phyloP scores from a whole-genome alignment of 2,113 vertebrate species.

The Engystomops pustulosus region DNA sequence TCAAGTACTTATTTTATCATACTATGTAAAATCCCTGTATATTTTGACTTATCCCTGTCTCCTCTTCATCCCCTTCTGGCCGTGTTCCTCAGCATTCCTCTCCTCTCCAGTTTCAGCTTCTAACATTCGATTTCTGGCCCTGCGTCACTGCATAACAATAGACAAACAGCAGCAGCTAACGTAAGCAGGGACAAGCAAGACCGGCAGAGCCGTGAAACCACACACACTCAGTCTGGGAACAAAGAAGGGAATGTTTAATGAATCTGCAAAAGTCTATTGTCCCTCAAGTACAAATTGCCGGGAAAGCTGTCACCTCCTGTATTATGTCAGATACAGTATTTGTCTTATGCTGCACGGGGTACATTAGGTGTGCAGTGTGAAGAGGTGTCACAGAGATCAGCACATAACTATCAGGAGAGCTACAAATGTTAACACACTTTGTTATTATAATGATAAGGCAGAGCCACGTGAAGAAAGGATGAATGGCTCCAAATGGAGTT shows the following conservation, averaged over 20 bases:
- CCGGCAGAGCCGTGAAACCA: background rate
- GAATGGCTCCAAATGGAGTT: background rate
- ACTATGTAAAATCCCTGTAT: slow-evolving; percentile 4
- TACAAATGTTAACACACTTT: no score
- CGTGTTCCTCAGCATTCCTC: background rate
- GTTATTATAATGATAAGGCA: no score
- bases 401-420: no score
- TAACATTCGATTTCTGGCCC: slow-evolving; percentile 29
- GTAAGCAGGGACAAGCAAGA: slow-evolving; percentile 36
- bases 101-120: slow-evolving; percentile 29
- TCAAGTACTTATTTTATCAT: background rate
- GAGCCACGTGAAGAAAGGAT: background rate
- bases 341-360: background rate
- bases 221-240: background rate
- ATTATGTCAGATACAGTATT: background rate
- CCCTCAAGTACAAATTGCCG: background rate
- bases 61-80: slow-evolving; percentile 4
- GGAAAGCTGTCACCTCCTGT: background rate
- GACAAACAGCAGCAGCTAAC: slow-evolving; percentile 37
- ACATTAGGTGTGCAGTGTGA: background rate
- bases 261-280: background rate
- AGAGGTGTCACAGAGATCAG: background rate
- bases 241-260: slow-evolving; percentile 20
- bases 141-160: slow-evolving; percentile 55
- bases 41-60: slow-evolving; percentile 25